Evolutionary conservation across 2,113 vertebrate genomes (phyloP).

Genomic region (Acrocephalus arundinaceus): DNA sequence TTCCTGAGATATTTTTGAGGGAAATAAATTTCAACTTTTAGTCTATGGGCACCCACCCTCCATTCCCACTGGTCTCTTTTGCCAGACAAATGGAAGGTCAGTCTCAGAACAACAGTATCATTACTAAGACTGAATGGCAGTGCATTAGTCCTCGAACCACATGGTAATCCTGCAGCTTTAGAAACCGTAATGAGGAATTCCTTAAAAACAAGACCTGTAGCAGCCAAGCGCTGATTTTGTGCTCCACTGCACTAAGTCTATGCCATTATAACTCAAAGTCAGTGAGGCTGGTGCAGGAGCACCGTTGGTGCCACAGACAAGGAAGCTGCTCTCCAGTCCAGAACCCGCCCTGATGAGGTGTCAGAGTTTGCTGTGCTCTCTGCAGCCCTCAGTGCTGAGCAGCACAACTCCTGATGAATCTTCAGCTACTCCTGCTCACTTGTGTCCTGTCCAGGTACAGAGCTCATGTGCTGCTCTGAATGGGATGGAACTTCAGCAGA

Average conservation of each 20-base stretch:
- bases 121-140: neutral
- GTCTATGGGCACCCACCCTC: neutral
- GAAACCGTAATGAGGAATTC: neutral
- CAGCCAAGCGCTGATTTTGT: neutral
- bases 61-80: neutral
- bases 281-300: neutral
- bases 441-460: neutral
- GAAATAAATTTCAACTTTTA: neutral
- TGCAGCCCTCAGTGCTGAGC: neutral
- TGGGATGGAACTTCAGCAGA: neutral
- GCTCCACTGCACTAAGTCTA: rapidly evolving
- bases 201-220: neutral
- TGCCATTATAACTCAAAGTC: neutral
- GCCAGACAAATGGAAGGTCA: neutral
- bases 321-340: neutral
- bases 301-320: neutral
- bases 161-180: neutral
- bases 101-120: neutral
- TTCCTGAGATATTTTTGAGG: neutral
- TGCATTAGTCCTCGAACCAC: neutral
- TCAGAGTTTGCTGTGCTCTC: neutral
- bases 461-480: neutral
- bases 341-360: rapidly evolving
- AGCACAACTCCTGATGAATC: neutral
- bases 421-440: neutral